These are phyloP conservation scores for Drosophila fulvimacula DNA, from an alignment of 2,888 invertebrate species.

Conservation along the genomic window DNA sequence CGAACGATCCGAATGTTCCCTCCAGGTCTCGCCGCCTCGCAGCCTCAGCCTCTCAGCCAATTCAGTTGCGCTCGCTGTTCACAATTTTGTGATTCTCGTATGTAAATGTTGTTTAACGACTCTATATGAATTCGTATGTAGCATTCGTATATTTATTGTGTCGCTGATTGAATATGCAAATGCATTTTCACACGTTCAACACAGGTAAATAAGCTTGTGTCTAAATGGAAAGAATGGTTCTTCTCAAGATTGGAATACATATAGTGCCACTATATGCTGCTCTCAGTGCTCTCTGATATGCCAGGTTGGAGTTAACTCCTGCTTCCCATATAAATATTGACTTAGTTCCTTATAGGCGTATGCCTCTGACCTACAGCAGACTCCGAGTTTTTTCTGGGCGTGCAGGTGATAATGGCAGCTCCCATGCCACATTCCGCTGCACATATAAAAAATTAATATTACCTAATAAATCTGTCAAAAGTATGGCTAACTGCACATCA, in stretches of 20 bases:
- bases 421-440: slow-evolving; percentile 43
- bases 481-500: slow-evolving; percentile 66
- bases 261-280: background rate
- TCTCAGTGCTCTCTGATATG: slow-evolving; percentile 13
- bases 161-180: slow-evolving; percentile 83
- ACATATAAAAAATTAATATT: slow-evolving; percentile 70
- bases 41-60: no score
- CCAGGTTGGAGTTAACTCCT: slow-evolving; percentile 4
- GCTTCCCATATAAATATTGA: slow-evolving; percentile 28
- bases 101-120: slow-evolving; percentile 78
- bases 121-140: slow-evolving; percentile 77
- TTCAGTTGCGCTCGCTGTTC: slow-evolving; percentile 50
- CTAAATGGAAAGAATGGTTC: slow-evolving; percentile 10
- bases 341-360: slow-evolving; percentile 14
- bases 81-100: slow-evolving; percentile 74
- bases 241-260: slow-evolving; percentile 2
- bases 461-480: slow-evolving; percentile 80
- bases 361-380: slow-evolving; percentile 66
- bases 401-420: slow-evolving; percentile 70
- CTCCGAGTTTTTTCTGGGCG: slow-evolving; percentile 9
- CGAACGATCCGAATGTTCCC: slow-evolving; percentile 19
- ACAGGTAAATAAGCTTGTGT: slow-evolving; percentile 42
- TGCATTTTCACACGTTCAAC: slow-evolving; percentile 82
- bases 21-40: slow-evolving; percentile 10
- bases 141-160: slow-evolving; percentile 73